Base-by-base conservation (phyloP, 2,797 vertebrate species). In the Dromococcyx pavoninus region DNA sequence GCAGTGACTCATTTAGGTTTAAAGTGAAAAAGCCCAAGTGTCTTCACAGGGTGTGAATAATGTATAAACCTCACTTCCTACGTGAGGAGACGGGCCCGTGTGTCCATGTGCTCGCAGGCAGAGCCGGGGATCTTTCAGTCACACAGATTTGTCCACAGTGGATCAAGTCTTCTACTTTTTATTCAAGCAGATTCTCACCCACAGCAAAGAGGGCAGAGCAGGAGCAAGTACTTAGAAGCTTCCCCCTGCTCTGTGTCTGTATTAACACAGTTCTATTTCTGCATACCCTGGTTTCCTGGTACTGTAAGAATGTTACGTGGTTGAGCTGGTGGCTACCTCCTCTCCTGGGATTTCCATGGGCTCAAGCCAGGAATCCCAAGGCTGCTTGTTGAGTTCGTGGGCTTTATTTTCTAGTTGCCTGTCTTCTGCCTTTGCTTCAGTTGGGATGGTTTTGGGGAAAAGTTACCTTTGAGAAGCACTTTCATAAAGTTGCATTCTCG, bases 31-130 rank as follows among this genome's bases (percentile, higher is more conserved):
- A 19, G 41, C 56, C 76, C 57, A 21, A 33, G 44, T 28, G 75
- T 39, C 3, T 30, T 37, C 3, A 1, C 16, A 44, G 27, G 39
- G 19, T 44, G 80, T 88, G 95, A 76, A 64, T 79, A 64, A 60
- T 35, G 54, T 33, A n/a, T 17, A 60, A 39, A 27, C 23, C 76
- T 48, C 17, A 0, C 58, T 37, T 53, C 7, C 0, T 23, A 6
- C 7, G 3, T 12, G 50, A 75, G 61, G 54, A 69, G 50, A 30
- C 15, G 4, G n/a, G 57, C 64, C 78, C 2, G 0, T 17, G 65
- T 13, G 6, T 24, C 73, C 56, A 2, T 1, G 3, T 24, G 50
- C 28, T 18, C 6, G 1, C 44, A 44, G 84, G 32, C 43, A 33
- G 51, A 35, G 51, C 24, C 0, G 8, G 44, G 41, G 27, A 8